phyloP scores from a whole-genome alignment of 2,888 invertebrate genomes.

The Trilocha varians region DNA sequence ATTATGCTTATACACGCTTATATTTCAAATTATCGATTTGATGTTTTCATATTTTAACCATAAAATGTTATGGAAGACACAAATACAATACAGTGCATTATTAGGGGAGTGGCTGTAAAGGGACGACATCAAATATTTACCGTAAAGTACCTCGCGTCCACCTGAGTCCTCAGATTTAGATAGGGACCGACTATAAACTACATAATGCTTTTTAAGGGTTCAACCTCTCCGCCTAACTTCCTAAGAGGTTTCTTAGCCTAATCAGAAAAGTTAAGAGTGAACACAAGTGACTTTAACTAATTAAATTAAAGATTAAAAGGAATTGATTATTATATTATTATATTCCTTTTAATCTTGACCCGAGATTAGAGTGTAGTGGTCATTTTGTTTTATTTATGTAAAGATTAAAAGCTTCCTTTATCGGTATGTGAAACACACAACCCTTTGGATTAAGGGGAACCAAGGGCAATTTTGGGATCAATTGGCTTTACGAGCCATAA shows the following conservation, averaged over 20 bases:
- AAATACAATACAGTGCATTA: slow-evolving; percentile 8
- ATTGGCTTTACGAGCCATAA: slow-evolving; percentile 54
- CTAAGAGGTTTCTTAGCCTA: slow-evolving; percentile 1
- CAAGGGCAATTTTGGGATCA: slow-evolving; percentile 47
- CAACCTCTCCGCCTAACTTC: not conserved
- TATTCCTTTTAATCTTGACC: not conserved
- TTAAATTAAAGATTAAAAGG: not conserved
- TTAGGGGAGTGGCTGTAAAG: slow-evolving; percentile 45
- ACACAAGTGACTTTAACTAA: not conserved
- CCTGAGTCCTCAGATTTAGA: slow-evolving; percentile 42
- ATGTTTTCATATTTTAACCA: too few relatives aligned
- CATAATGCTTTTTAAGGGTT: slow-evolving; percentile 22
- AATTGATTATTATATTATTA: not conserved
- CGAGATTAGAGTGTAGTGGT: not conserved
- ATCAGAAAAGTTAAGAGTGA: not conserved
- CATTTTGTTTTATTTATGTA: slow-evolving; percentile 16
- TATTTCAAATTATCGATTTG: too few relatives aligned
- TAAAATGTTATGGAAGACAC: not conserved
- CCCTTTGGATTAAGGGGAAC: slow-evolving; percentile 21
- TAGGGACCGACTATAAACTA: slow-evolving; percentile 28
- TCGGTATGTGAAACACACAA: slow-evolving; percentile 15
- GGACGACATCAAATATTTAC: slow-evolving; percentile 59
- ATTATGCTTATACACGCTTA: too few relatives aligned
- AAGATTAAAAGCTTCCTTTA: slow-evolving; percentile 18
- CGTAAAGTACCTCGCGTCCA: slow-evolving; percentile 41